phyloP scores from a whole-genome alignment of 1,140 invertebrate species.

The Hermetia illucens region DNA sequence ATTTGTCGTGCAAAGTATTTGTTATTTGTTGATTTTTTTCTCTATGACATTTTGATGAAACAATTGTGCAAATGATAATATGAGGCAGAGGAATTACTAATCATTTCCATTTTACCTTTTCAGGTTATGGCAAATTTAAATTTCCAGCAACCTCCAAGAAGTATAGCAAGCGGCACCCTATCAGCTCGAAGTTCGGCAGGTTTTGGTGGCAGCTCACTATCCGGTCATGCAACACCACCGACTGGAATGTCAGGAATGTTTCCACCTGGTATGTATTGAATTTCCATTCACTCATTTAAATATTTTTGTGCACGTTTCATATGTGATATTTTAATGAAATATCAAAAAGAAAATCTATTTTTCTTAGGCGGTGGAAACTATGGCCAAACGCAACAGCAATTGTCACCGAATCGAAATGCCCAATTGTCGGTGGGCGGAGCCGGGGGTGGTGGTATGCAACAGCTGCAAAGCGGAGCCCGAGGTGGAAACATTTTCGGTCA shows the following conservation, averaged over 20 bases:
- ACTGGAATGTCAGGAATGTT: constrained; percentile 51
- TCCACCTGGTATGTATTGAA: constrained; percentile 27
- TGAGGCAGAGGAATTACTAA: not conserved
- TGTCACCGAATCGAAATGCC: constrained; percentile 40
- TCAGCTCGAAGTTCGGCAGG: constrained; percentile 39
- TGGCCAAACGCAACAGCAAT: constrained; percentile 37
- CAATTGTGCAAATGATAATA: no score
- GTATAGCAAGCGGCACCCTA: constrained; percentile 52
- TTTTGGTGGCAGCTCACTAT: constrained; percentile 40
- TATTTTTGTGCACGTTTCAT: no score
- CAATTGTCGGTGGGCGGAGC: constrained; percentile 36
- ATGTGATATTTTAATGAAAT: no score
- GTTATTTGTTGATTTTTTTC: not conserved
- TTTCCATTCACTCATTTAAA: not conserved
- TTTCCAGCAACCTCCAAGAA: constrained; percentile 64
- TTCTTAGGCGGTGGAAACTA: constrained; percentile 26
- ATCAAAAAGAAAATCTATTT: no score
- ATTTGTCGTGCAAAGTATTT: not conserved
- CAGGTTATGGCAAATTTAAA: constrained; percentile 70
- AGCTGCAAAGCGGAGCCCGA: constrained; percentile 35
- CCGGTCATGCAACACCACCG: constrained; percentile 59
- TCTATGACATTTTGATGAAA: not conserved
- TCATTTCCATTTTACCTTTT: constrained; percentile 12
- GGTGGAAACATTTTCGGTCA: constrained; percentile 52
- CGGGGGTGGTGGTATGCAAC: constrained; percentile 32